Evolutionary conservation across 1,140 invertebrate species (phyloP), one percentile per base, ranked within the genome.

Genomic region (Nomia melanderi): DNA sequence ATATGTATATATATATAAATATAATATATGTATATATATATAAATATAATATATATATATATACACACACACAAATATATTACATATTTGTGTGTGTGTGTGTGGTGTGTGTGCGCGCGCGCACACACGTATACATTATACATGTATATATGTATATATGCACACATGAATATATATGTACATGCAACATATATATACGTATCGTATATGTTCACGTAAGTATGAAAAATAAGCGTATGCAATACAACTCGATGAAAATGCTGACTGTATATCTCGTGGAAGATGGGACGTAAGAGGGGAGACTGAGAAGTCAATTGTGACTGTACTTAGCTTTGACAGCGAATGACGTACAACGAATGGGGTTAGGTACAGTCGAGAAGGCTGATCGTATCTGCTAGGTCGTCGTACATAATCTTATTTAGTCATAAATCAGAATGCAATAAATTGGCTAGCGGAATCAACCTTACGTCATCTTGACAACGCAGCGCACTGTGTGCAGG

Each of bases 381-480:
- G 56, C 41, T 14, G 44, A 62, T 41, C 33, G 53, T 77, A 47
- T 70, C 20, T 31, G 11, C 29, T 33, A 33, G 25, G 20, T 44
- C 53, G 25, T 62, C 33, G 44, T 50, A 29, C 23, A 25, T 41
- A 67, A 66, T 67, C 29, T 39, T 56, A 41, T 69, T 53, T 70
- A 29, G n/a, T 47, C 25, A n/a, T 29, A 50, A 41, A 81, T 59
- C 1, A 27, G 63, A 67, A 47, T 71, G 36, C 17, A 82, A 72
- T n/a, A 23, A 71, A 54, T 77, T 77, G 44, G 63, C 75, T 11
- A 54, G 6, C 11, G 36, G 44, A 77, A 65, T 66, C 60, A 71
- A 82, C 78, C 81, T 87, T 87, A 86, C 83, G 85, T 86, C 87
- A 85, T 83, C 77, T 83, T 84, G 81, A 85, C 82, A 87, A 84